A percentile compares a stretch with the other conserved stretches of the same genome.
phyloP scores from a whole-genome alignment of 2,113 vertebrate genomes.

The Caretta caretta region DNA sequence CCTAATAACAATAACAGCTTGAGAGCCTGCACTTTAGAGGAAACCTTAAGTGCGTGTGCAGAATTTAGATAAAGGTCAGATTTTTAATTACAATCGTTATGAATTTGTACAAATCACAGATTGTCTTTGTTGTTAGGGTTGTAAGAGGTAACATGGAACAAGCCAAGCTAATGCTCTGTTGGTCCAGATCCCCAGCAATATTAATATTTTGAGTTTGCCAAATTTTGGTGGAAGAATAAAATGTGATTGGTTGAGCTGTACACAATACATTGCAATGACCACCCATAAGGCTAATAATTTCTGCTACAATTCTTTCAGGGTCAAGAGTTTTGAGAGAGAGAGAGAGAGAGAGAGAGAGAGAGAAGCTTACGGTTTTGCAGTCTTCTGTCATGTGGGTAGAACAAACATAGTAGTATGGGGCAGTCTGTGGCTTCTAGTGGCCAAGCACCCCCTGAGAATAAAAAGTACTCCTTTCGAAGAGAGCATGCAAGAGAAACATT shows the following conservation, averaged over 20 bases:
- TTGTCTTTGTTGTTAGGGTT: constrained; percentile 11
- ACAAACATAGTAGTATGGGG: not conserved
- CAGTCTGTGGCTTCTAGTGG: not conserved
- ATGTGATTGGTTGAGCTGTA: not conserved
- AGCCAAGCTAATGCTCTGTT: not conserved
- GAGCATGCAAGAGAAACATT: not conserved
- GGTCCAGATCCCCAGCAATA: not conserved
- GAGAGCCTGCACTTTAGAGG: constrained; percentile 3
- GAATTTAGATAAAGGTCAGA: constrained; percentile 26
- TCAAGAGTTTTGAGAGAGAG: not conserved
- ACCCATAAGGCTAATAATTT: not conserved
- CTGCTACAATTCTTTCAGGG: not conserved
- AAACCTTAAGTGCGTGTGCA: not conserved
- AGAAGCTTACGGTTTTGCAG: not conserved
- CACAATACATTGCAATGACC: not conserved
- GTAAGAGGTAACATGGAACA: not conserved
- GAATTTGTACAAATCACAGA: constrained; percentile 15
- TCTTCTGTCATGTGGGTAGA: not conserved
- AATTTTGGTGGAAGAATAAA: not conserved
- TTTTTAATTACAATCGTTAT: constrained; percentile 23
- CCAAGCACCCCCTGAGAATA: not conserved
- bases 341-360: not conserved
- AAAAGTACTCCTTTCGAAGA: not conserved
- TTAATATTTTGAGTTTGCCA: not conserved
- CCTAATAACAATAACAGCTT: not conserved